Evolutionary conservation across 92 coral and sea anemone species (phyloP).

Genomic region (Zoanthus gigantus): DNA sequence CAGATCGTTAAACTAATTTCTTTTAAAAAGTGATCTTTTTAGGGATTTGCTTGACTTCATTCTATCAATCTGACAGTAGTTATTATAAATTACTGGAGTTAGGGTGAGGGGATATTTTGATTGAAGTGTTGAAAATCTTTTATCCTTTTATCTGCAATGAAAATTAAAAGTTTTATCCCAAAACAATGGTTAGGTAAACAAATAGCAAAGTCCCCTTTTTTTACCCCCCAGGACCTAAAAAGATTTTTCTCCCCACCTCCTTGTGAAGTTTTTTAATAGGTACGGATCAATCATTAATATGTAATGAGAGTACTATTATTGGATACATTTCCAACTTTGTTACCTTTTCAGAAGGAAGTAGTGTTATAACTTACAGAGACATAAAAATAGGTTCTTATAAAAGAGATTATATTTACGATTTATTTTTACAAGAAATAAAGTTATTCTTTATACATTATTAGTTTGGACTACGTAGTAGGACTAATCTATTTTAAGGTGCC

Average conservation of each 20-base stretch:
- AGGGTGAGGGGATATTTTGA: not conserved
- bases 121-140: not conserved
- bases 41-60: not conserved
- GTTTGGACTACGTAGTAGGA: no score
- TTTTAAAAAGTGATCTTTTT: not conserved
- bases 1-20: not conserved
- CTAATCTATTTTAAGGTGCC: no score
- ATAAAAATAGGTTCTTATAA: not conserved
- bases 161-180: not conserved
- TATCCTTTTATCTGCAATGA: not conserved
- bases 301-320: not conserved
- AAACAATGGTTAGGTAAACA: not conserved
- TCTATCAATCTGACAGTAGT: not conserved
- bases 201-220: conserved; percentile 1
- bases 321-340: not conserved
- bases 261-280: not conserved
- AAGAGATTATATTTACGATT: not conserved
- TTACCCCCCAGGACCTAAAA: conserved; percentile 1
- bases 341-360: not conserved
- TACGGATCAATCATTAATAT: not conserved
- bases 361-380: not conserved
- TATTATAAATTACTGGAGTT: not conserved
- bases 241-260: not conserved
- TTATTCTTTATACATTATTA: no score
- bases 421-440: not conserved